Conservation (phyloP, 2,797 vertebrate genomes). For the Aphelocoma californica region DNA sequence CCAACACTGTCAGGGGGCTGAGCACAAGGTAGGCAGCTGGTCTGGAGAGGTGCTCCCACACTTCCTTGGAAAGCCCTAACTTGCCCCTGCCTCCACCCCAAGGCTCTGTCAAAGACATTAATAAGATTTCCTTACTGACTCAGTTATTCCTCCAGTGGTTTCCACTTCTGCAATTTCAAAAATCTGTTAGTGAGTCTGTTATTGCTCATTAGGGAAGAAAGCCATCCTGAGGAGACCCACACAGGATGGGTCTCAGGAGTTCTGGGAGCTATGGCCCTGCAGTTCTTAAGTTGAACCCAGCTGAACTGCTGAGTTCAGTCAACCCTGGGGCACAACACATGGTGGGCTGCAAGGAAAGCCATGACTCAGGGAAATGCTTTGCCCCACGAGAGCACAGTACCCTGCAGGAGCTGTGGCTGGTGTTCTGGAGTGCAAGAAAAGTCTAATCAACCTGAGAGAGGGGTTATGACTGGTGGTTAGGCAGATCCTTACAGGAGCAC, state of each 20-base stretch:
- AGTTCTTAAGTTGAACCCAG: neutral
- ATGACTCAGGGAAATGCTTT: neutral
- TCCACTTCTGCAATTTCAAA: conserved; percentile 55
- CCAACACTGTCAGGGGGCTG: neutral
- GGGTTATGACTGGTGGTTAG: fast-evolving
- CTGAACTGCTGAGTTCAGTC: neutral
- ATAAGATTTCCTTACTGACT: neutral
- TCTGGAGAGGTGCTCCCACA: neutral
- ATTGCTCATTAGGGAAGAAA: neutral
- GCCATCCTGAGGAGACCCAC: neutral
- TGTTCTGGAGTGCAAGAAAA: fast-evolving
- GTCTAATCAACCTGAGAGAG: too few relatives aligned
- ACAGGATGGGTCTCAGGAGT: neutral
- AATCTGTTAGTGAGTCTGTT: neutral
- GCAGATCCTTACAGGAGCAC: neutral
- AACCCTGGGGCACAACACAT: fast-evolving
- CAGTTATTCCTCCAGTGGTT: neutral
- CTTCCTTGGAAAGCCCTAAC: neutral
- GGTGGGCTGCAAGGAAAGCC: neutral
- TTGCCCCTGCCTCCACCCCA: neutral
- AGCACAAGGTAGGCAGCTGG: neutral
- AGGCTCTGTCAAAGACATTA: neutral
- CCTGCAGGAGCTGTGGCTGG: neutral
- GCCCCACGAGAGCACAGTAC: neutral
- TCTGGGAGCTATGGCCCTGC: neutral